Evolutionary conservation across 92 coral and sea anemone genomes (phyloP), one percentile per base, ranked within the genome.

Genomic region (Diadumene lineata): DNA sequence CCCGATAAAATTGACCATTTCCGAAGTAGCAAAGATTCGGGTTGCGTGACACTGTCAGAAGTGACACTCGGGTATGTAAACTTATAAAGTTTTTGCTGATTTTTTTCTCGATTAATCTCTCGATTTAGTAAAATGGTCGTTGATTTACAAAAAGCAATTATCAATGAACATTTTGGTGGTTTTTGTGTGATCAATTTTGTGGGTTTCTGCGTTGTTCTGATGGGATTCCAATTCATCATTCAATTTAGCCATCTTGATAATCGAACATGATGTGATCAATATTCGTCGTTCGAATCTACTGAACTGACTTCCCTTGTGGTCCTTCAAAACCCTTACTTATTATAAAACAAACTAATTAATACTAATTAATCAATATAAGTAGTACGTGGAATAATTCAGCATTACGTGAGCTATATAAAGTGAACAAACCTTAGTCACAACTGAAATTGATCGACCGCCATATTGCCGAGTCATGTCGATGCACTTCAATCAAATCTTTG

Each of bases 231-330:
- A 21, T 62, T 62, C 68, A 28, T 62, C 43, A 1, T 29, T 62
- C 1, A n/a, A 30, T 28, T 38, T 4, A 62, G 34, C 68, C 68
- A 62, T 62, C 68, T 62, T 62, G 68, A 11, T n/a, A 53, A 21
- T 62, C 17, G 38, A 28, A 62, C 68, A 62, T 43, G 68, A 28
- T 62, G 68, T 28, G n/a, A n/a, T n/a, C n/a, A n/a, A n/a, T n/a
- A 11, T 62, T 18, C 68, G 21, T 28, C 31, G 31, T 62, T 38
- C 68, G 31, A 62, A 62, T 62, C 38, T 30, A 28, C 1, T 28
- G 38, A n/a, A 11, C 31, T 13, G 1, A 15, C 68, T 62, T 21
- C 13, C 15, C 31, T 27, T 0, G 43, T 62, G 68, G 68, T 30
- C 26, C n/a, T 60, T 23, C 65, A 22, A 23, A 60, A 60, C 2